Evolutionary conservation across 2,888 invertebrate genomes (phyloP), one percentile per base, ranked within the genome.

Genomic region (Macrosoma leucophasiata): DNA sequence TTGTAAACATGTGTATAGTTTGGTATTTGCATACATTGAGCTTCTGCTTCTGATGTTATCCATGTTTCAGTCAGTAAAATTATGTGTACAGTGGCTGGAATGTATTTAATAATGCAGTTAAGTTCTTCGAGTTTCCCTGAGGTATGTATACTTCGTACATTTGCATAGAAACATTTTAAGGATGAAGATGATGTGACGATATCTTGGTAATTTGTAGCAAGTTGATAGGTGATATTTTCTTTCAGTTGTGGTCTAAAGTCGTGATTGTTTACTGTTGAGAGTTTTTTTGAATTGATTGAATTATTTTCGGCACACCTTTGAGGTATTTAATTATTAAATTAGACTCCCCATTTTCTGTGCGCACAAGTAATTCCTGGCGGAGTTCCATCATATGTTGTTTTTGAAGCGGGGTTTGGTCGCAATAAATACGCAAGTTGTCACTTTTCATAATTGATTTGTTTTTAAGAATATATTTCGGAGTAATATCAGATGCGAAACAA

Each of bases 1-100:
- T 47, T 43, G 12, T 25, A 46, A n/a, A 45, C 42, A n/a, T 50
- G 50, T 2, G 41, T 39, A 26, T 45, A 50, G 8, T 18, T 7
- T n/a, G 39, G 32, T n/a, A 47, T 3, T n/a, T n/a, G 1, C 31
- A 8, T 1, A 11, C 19, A 26, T 18, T 36, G 11, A 4, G 34
- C 38, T 15, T 44, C 38, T 2, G 19, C 13, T 7, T 47, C 35
- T 5, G 4, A n/a, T 40, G 34, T 41, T 11, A 47, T 41, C 43
- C 42, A 44, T 3, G 44, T 43, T 31, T 47, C 47, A 10, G 39
- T 21, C 12, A 43, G 12, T 7, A 44, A 8, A 14, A 47, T 31
- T 3, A 44, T 4, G 17, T 47, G 42, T n/a, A 44, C 3, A 10
- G n/a, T 29, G 2, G 18, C 11, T 13, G 14, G 17, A 8, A 41